phyloP scores from a whole-genome alignment of 2,888 invertebrate genomes.

The Monoplex corrugatus region DNA sequence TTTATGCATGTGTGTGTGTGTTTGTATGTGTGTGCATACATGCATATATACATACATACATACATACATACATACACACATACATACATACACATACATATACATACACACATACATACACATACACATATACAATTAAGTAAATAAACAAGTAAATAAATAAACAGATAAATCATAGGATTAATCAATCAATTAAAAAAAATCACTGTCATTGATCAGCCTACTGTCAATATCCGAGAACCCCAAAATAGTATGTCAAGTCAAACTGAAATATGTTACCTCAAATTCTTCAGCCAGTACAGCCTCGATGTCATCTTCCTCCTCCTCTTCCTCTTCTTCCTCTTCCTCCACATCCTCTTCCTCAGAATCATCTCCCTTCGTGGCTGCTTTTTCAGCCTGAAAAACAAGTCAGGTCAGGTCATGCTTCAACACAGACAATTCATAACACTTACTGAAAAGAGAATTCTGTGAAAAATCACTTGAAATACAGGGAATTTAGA shows the following conservation, averaged over 20 bases:
- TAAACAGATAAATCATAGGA: not conserved
- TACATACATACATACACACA: not conserved
- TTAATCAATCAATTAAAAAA: too few species aligned
- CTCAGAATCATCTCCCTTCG: conserved; percentile 65
- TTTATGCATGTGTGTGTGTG: not conserved
- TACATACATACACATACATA: not conserved
- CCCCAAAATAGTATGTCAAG: too few species aligned
- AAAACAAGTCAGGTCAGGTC: too few species aligned
- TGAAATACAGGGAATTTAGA: too few species aligned
- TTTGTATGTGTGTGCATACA: too few species aligned
- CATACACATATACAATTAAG: not conserved
- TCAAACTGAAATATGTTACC: too few species aligned
- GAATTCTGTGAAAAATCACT: too few species aligned
- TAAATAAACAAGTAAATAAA: not conserved
- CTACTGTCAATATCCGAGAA: too few species aligned
- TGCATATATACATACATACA: not conserved
- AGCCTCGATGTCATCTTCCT: conserved; percentile 79
- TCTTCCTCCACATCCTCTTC: conserved; percentile 74
- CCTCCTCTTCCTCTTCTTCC: conserved; percentile 78
- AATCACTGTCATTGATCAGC: too few species aligned
- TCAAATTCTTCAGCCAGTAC: conserved; percentile 80
- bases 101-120: not conserved
- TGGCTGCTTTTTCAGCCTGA: conserved; percentile 63
- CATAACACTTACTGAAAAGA: too few species aligned
- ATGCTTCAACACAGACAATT: too few species aligned